Base-by-base conservation (phyloP, 2,888 invertebrate species). In the Rhagophthalmus giganteus region DNA sequence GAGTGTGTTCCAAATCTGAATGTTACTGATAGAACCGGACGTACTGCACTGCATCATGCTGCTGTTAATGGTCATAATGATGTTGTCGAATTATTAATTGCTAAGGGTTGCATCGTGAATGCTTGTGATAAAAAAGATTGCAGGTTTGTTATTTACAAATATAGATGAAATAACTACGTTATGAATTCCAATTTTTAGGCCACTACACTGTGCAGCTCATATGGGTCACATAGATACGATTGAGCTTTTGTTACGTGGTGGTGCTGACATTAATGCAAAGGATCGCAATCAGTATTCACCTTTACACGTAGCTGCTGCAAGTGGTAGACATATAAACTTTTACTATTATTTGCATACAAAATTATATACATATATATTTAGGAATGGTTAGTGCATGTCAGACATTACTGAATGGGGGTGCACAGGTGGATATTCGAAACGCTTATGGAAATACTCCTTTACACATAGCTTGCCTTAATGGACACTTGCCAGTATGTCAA, bases 31-130 rank as follows among this genome's bases (percentile, higher is more conserved):
- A 70, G 83, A 50, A 78, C 78, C 7, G 84, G 84, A 1, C 73
- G 82, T 30, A 83, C 84, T 2, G 78, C 81, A 56, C 73, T 85
- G 31, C 84, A 85, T 64, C 83, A 84, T 67, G 84, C 85, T 3
- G 81, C 81, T 7, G 79, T 78, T 64, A 81, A 81, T 62, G 83
- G 83, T 1, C 81, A 83, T 57, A 67, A 75, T 47, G 79, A 79
- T 72, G 79, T 83, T 75, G 78, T 77, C 2, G 74, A 79, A 60
- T 69, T 82, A 37, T 67, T 84, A 16, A 69, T 82, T 7, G 71
- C 74, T 14, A 75, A 76, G 59, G 79, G 80, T 13, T 81, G 81
- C 50, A 76, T 78, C 15, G 78, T 83, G 13, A 82, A 85, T 68
- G 81, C 81, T 1, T 79, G 79, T 61, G 84, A 85, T 65, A 85